Percentiles rank a stretch among this genome's conserved stretches.
Conservation (phyloP, 2,797 vertebrate genomes). For the Lophius americanus region DNA sequence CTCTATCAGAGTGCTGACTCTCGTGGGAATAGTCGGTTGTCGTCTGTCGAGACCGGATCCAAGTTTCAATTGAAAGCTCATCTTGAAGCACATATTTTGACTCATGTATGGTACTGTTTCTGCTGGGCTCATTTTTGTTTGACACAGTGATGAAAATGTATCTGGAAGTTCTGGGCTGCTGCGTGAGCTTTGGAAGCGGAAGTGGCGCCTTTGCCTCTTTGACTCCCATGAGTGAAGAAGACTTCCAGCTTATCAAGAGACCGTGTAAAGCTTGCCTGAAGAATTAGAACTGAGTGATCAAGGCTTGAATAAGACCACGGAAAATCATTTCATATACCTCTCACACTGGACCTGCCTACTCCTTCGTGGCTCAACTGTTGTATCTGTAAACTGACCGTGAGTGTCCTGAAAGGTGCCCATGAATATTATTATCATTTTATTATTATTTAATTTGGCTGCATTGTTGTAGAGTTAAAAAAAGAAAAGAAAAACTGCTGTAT, state of each 20-base stretch:
- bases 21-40: constrained; percentile 40
- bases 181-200: constrained; percentile 2
- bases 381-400: too few relatives aligned
- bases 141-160: constrained; percentile 14
- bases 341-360: constrained; percentile 55
- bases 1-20: constrained; percentile 55
- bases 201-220: constrained; percentile 36
- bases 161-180: constrained; percentile 28
- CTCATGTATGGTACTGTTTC: constrained; percentile 50
- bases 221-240: constrained; percentile 36
- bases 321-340: constrained; percentile 59
- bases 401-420: too few relatives aligned
- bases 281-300: constrained; percentile 57
- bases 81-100: constrained; percentile 49
- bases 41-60: constrained; percentile 41
- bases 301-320: constrained; percentile 60
- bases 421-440: too few relatives aligned
- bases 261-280: constrained; percentile 63
- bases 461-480: too few relatives aligned
- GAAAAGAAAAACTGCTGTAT: too few relatives aligned
- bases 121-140: constrained; percentile 45
- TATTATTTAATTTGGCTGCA: constrained; percentile 43
- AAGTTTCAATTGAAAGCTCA: constrained; percentile 53
- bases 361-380: constrained; percentile 56
- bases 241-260: constrained; percentile 52